Percentiles rank a stretch among this genome's conserved stretches.
Conservation (phyloP, 2,113 vertebrate species). For the Pan paniscus region DNA sequence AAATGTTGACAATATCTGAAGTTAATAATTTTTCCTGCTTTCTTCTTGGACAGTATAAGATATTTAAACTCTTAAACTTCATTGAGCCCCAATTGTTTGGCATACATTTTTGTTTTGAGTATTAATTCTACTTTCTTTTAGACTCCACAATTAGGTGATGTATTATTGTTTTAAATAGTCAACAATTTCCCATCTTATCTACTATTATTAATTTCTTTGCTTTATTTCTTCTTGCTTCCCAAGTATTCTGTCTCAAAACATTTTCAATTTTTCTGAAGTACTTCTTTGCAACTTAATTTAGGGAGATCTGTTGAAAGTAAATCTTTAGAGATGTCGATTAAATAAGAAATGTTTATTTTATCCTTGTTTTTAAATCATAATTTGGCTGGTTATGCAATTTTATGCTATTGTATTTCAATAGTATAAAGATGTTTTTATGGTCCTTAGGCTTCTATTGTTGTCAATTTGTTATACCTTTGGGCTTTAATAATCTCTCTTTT, state of each 20-base stretch:
- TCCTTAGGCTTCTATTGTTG: background rate
- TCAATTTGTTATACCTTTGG: too few species aligned
- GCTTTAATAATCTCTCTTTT: background rate
- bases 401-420: background rate
- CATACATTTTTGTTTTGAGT: background rate
- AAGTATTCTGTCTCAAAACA: background rate
- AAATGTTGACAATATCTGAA: background rate
- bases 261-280: background rate
- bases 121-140: background rate
- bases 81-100: background rate
- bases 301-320: background rate
- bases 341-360: background rate
- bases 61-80: background rate
- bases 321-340: background rate
- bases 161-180: background rate
- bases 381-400: background rate
- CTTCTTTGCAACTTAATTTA: background rate
- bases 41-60: background rate
- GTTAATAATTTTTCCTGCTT: background rate
- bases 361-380: background rate
- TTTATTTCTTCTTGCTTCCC: background rate
- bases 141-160: background rate
- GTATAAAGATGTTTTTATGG: background rate
- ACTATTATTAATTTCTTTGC: background rate
- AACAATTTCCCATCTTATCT: background rate